Conservation (phyloP, 2,888 invertebrate genomes). For the Netelia fuscicornis region DNA sequence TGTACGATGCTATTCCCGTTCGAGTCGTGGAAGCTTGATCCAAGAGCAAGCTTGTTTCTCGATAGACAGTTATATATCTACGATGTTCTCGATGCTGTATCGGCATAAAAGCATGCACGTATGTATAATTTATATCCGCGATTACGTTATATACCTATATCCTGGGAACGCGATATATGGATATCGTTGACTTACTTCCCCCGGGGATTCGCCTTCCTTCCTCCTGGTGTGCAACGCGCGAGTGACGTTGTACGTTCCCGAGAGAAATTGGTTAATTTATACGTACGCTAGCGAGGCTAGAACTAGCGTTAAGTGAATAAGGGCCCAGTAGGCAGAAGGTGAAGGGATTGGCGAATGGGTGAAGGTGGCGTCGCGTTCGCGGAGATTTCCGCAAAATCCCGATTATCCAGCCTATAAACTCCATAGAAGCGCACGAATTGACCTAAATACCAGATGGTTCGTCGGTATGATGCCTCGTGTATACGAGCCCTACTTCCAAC, state of each 20-base stretch:
- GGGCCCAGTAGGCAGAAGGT: not conserved
- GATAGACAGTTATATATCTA: too few species aligned
- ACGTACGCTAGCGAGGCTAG: conserved; percentile 11
- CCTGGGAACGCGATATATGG: too few species aligned
- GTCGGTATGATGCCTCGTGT: conserved; percentile 13
- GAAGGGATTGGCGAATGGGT: conserved; percentile 18
- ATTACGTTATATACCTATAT: too few species aligned
- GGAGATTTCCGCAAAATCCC: conserved; percentile 25
- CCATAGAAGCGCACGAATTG: conserved; percentile 43
- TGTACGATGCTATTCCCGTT: too few species aligned
- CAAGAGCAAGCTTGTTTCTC: too few species aligned
- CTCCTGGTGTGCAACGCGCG: not conserved
- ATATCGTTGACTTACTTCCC: too few species aligned
- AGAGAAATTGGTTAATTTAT: conserved; percentile 41
- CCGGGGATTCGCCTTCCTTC: not conserved
- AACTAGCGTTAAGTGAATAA: not conserved
- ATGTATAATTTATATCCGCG: too few species aligned
- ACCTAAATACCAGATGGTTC: conserved; percentile 38
- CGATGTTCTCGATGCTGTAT: too few species aligned
- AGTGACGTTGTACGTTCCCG: conserved; percentile 8
- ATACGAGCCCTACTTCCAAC: not conserved
- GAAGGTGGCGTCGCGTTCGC: not conserved
- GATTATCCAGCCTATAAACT: conserved; percentile 48
- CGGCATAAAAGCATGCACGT: too few species aligned
- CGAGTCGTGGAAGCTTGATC: too few species aligned